Percentiles rank a stretch among this genome's conserved stretches.
Evolutionary conservation across 2,113 vertebrate genomes (phyloP).

Genomic region (Camelus bactrianus): DNA sequence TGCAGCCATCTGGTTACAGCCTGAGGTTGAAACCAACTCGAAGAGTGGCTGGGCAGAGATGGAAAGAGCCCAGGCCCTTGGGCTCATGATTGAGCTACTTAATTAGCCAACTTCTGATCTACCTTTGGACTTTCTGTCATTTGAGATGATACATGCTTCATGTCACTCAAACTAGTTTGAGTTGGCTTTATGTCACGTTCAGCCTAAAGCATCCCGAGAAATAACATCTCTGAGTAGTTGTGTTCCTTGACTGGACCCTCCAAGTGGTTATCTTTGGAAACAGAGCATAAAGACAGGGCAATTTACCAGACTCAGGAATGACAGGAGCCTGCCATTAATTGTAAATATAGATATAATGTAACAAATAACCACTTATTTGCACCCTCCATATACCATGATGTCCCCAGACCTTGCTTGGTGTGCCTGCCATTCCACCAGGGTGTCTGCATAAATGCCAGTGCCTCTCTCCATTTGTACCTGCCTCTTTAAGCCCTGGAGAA

Average conservation of each 20-base stretch:
- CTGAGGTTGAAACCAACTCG: neutral
- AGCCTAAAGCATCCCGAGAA: neutral
- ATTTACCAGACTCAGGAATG: neutral
- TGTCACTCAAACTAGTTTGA: neutral
- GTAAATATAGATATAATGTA: too few relatives aligned
- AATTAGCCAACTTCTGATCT: neutral
- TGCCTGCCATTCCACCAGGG: neutral
- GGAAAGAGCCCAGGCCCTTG: neutral
- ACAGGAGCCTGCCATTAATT: neutral
- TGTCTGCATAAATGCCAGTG: fast-evolving
- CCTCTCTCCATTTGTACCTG: neutral
- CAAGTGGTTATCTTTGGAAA: neutral
- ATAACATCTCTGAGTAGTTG: neutral
- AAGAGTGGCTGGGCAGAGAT: neutral
- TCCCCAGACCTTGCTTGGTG: too few relatives aligned
- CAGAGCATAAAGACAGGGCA: neutral
- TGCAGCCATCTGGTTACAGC: neutral
- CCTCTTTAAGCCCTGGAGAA: neutral
- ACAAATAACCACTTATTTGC: neutral
- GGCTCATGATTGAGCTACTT: neutral
- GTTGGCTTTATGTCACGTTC: neutral
- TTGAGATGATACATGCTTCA: neutral
- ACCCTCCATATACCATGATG: fast-evolving
- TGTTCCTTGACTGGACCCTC: neutral
- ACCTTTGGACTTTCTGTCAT: neutral